Conservation (phyloP, 2,113 vertebrate species). For the Elgaria multicarinata region DNA sequence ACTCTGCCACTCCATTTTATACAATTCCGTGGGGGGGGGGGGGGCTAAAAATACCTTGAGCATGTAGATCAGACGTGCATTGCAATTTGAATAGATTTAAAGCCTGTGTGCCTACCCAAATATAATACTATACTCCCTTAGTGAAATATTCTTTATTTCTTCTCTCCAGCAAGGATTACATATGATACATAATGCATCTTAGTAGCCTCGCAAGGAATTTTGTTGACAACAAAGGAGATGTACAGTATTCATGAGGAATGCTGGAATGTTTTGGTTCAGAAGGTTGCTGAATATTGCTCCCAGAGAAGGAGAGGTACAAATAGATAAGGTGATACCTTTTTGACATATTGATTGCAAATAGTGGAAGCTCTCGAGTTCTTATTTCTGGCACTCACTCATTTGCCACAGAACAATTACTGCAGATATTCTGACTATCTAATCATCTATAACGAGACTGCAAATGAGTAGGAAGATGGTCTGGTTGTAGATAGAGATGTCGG, state of each 20-base stretch:
- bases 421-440: no score
- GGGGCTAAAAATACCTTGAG: background rate
- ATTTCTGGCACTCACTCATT: background rate
- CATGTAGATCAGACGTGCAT: slow-evolving; percentile 29
- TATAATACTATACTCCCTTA: slow-evolving; percentile 37
- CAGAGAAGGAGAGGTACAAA: background rate
- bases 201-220: slow-evolving; percentile 13
- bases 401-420: background rate
- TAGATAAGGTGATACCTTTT: background rate
- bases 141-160: slow-evolving; percentile 13
- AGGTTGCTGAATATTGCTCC: background rate
- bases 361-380: background rate
- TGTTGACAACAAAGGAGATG: background rate
- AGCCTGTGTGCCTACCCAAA: slow-evolving; percentile 53
- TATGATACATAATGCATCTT: slow-evolving; percentile 2
- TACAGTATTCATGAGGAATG: background rate
- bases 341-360: background rate
- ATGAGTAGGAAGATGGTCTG: background rate
- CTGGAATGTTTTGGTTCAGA: background rate
- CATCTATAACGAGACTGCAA: background rate
- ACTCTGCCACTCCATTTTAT: slow-evolving; percentile 22
- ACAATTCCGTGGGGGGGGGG: slow-evolving; percentile 35
- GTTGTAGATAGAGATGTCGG: no score
- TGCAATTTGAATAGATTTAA: slow-evolving; percentile 54
- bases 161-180: slow-evolving; percentile 1